Evolutionary conservation across 2,113 vertebrate genomes (phyloP).

Genomic region (Pardalotus punctatus): DNA sequence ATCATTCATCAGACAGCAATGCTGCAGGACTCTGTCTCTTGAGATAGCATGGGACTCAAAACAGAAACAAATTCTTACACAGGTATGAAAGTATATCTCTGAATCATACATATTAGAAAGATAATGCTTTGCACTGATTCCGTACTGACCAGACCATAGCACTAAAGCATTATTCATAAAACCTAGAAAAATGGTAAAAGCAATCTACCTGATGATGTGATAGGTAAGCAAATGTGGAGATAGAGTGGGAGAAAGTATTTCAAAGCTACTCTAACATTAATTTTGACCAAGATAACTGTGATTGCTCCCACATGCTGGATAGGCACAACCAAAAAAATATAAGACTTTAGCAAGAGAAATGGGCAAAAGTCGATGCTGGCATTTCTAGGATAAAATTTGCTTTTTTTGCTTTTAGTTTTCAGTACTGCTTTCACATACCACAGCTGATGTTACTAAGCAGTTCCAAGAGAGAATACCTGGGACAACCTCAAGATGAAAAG

Average conservation of each 20-base stretch:
- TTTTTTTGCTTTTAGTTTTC: conserved; percentile 12
- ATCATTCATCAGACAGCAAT: not conserved
- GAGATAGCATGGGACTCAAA: not conserved
- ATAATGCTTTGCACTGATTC: not conserved
- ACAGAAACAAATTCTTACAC: conserved; percentile 23
- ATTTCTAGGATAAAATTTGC: not conserved
- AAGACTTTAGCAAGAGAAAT: conserved; percentile 33
- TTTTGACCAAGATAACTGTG: conserved; percentile 39
- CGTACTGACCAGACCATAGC: not conserved
- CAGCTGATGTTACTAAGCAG: not conserved
- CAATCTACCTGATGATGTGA: conserved; percentile 25
- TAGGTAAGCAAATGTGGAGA: conserved; percentile 30
- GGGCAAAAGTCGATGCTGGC: not conserved
- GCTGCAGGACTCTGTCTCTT: not conserved
- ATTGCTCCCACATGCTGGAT: not conserved
- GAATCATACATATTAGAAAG: not conserved
- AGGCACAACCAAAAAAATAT: conserved; percentile 11
- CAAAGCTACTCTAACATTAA: not conserved
- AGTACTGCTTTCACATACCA: not conserved
- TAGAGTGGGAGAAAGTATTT: conserved; percentile 22
- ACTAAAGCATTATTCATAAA: conserved; percentile 29
- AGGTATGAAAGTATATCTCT: conserved; percentile 14
- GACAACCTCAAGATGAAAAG: conserved; percentile 19
- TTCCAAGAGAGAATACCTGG: not conserved
- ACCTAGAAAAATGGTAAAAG: conserved; percentile 32